Base-by-base conservation (phyloP, 2,113 vertebrate species). In the Carlito syrichta region DNA sequence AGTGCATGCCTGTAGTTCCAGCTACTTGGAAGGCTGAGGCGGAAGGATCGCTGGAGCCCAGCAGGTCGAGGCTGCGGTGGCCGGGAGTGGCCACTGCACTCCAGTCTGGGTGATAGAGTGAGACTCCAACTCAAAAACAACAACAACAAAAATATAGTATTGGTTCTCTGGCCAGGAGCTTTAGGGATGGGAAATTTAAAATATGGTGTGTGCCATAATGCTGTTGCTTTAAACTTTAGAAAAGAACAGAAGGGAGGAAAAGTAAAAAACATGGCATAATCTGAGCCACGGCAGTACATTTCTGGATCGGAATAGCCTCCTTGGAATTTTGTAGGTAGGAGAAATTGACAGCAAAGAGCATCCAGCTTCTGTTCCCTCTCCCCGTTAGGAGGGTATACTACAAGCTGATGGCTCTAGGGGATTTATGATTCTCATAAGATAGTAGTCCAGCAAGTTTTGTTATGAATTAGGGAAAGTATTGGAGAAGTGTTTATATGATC, bases 221-320 rank as follows among this genome's bases (percentile, higher is more conserved):
- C 35, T 23, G 12, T 66, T n/a, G 73, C 50, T 52, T 77, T 32
- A 30, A 7, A 25, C 17, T 78, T 48, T 5, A 54, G 16, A 20
- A 60, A 56, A n/a, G 45, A 11, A 45, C 3, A 27, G 52, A 40
- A 27, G 54, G 30, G 40, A 63, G 32, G 16, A 25, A 17, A 32
- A 6, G 45, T 30, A 23, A 45, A 10, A 6, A 19, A 10, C 7
- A 4, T 0, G 0, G 3, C 4, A 4, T 40, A 43, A 27, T n/a
- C 20, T 20, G 19, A 48, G 11, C 50, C 69, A 12, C 0, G 2
- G 23, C 17, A 27, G 20, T 30, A 1, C 8, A 2, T 58, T 71
- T 12, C 38, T 56, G 27, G 25, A n/a, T 52, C 50, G 52, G 58
- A 13, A 23, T 25, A 12, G 19, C 4, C 8, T 35, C 11, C 40